phyloP scores from a whole-genome alignment of 2,113 vertebrate species.

The Myrmecobius fasciatus region DNA sequence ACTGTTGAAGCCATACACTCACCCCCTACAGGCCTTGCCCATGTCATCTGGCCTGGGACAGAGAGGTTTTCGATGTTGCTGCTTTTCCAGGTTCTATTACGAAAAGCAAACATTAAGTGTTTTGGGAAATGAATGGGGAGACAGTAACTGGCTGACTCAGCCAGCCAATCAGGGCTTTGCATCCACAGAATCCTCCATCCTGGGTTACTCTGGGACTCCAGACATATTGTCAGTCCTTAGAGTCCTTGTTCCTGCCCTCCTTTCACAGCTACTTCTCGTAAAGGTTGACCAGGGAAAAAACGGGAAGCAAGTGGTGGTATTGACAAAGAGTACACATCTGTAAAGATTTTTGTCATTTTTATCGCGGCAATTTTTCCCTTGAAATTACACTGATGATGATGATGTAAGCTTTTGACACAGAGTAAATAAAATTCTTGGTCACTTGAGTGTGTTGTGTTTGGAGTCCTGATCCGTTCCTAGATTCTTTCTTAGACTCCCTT shows the following conservation, averaged over 20 bases:
- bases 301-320: not conserved
- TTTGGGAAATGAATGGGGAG: not conserved
- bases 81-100: not conserved
- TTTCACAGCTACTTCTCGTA: not conserved
- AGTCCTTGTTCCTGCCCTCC: not conserved
- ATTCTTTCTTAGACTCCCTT: not conserved
- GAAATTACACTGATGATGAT: not conserved
- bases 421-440: not conserved
- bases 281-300: not conserved
- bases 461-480: not conserved
- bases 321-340: not conserved
- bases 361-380: not conserved
- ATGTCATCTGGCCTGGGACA: not conserved
- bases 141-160: not conserved
- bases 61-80: not conserved
- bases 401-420: not conserved
- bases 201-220: not conserved
- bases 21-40: constrained; percentile 1
- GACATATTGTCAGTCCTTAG: not conserved
- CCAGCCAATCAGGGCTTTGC: not conserved
- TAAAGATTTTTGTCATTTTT: not conserved
- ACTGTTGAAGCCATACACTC: constrained; percentile 5
- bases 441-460: not conserved
- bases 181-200: not conserved
- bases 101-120: not conserved